Evolutionary conservation across 2,113 vertebrate genomes (phyloP).

Genomic region (Prunella fulvescens): DNA sequence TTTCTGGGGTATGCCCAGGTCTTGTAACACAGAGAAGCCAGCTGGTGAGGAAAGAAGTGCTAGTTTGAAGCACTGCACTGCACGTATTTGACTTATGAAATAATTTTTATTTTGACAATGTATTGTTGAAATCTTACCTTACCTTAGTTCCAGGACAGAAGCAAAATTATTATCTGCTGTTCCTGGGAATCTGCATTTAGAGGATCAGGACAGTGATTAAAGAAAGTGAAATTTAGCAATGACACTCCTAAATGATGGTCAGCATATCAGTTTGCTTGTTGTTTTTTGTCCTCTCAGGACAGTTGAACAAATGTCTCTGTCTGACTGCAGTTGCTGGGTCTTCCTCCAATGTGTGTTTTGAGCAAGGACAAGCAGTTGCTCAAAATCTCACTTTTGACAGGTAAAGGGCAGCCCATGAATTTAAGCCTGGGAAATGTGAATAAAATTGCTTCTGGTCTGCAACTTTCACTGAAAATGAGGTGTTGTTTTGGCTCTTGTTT

Average conservation of each 20-base stretch:
- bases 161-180: background rate
- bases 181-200: background rate
- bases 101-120: background rate
- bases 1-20: rapidly evolving
- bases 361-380: background rate
- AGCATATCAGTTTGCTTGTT: background rate
- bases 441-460: background rate
- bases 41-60: background rate
- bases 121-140: background rate
- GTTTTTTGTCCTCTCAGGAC: background rate
- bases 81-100: background rate
- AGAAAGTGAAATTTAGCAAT: background rate
- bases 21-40: background rate
- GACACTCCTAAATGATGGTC: background rate
- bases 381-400: background rate
- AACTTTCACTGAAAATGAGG: background rate
- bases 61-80: background rate
- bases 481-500: background rate
- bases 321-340: background rate
- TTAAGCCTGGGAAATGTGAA: background rate
- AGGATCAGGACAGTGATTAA: background rate
- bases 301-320: background rate
- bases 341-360: background rate
- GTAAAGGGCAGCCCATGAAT: background rate
- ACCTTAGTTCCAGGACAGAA: background rate